Evolutionary conservation across 2,113 vertebrate species (phyloP).

Genomic region (Marmota monax): DNA sequence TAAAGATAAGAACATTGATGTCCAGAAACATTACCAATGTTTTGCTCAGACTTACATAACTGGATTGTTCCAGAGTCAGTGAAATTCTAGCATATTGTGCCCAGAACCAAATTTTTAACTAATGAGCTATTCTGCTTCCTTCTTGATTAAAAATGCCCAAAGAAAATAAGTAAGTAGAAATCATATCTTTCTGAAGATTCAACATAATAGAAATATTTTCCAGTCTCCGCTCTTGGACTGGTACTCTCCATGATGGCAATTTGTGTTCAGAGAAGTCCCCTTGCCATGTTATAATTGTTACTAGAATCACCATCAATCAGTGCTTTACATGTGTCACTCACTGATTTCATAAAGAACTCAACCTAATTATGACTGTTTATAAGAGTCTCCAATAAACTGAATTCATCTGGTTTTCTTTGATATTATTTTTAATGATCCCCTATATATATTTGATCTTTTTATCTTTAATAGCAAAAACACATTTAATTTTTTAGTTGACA

Average conservation of each 20-base stretch:
- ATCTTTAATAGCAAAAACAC: conserved; percentile 15
- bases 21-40: background rate
- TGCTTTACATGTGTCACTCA: background rate
- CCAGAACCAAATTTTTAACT: background rate
- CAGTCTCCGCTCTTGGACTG: background rate
- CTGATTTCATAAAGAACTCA: background rate
- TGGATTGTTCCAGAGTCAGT: background rate
- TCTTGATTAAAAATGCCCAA: background rate
- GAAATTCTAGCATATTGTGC: background rate
- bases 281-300: background rate
- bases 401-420: conserved; percentile 30
- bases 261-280: background rate
- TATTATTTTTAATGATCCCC: conserved; percentile 37
- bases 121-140: background rate
- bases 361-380: conserved; percentile 17
- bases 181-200: background rate
- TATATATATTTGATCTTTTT: conserved; percentile 24
- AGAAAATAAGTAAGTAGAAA: background rate
- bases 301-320: background rate
- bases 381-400: background rate
- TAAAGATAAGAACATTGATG: background rate
- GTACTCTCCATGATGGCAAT: background rate
- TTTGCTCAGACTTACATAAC: background rate
- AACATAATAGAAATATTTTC: background rate
- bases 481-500: conserved; percentile 10